Base-by-base conservation (phyloP, 2,113 vertebrate genomes). In the Pithys albifrons region DNA sequence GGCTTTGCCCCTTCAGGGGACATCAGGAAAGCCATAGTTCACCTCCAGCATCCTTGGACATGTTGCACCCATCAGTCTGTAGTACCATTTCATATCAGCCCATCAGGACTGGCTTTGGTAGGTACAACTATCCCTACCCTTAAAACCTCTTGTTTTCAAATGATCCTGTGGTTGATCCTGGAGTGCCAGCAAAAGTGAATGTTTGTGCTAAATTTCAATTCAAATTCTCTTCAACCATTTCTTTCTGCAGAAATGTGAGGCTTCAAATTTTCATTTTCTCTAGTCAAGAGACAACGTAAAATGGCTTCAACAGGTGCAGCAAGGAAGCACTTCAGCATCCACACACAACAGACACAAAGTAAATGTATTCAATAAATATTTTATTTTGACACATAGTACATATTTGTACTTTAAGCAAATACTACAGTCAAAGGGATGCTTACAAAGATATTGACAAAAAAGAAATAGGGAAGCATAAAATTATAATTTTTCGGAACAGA, bases 361-460 rank as follows among this genome's bases (percentile, higher is more conserved):
- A 91, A 96, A 96, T 88, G 22, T 74, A 81, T 80, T 94, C 71
- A 96, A 89, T 95, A 96, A 97, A 95, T 95, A 95, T 89, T 96
- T 96, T 89, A 94, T 93, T 96, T 94, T 95, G 93, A 96, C 88
- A 95, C 76, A 79, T 45, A 79, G 54, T 91, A 95, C 94, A 52
- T 85, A 89, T 74, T 87, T 12, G 17, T 74, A 90, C 33, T 86
- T 83, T 62, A 87, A 70, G 66, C 70, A 95, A 96, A 94, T 76
- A 90, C 66, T 89, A 62, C 79, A 81, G 85, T 77, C 82, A 95
- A 97, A 96, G 75, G 70, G 88, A 85, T 87, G n/a, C 76, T 89
- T 92, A 76, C 54, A 85, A 72, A 96, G 72, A 75, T 27, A 65
- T 24, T 72, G 48, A 43, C 65, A 16, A 48, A 71, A 76, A 80